phyloP scores from a whole-genome alignment of 1,140 invertebrate species.

The Drosophila setifemur region DNA sequence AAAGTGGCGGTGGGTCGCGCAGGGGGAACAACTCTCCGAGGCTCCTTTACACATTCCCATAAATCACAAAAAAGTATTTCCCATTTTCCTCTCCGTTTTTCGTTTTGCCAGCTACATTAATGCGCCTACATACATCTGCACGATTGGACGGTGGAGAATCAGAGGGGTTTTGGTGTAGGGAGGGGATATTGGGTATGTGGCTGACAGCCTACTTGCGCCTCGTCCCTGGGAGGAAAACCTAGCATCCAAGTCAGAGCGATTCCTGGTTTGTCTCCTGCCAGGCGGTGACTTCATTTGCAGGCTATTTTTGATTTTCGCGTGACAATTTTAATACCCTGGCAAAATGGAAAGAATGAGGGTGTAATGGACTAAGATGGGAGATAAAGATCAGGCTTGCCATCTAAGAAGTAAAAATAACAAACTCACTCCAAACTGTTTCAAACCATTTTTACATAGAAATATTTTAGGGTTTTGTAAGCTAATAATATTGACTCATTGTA shows the following conservation, averaged over 20 bases:
- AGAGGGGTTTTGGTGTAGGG: slow-evolving; percentile 5
- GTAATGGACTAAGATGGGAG: not conserved
- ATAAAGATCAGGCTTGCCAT: not conserved
- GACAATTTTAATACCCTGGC: slow-evolving; percentile 38
- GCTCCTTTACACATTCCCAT: slow-evolving; percentile 68
- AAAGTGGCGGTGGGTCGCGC: not conserved
- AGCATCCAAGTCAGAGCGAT: slow-evolving; percentile 2
- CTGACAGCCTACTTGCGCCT: slow-evolving; percentile 76
- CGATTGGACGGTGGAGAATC: not conserved
- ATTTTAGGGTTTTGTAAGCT: too few relatives aligned
- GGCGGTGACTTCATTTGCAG: slow-evolving; percentile 61
- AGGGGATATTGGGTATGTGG: slow-evolving; percentile 44
- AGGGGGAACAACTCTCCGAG: slow-evolving; percentile 61
- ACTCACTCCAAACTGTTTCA: too few relatives aligned
- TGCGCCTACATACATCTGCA: slow-evolving; percentile 67
- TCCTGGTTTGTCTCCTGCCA: slow-evolving; percentile 59
- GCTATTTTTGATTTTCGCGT: slow-evolving; percentile 73
- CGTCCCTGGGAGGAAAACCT: slow-evolving; percentile 23
- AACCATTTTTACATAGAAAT: too few relatives aligned
- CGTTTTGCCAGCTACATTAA: slow-evolving; percentile 59
- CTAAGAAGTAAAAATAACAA: too few relatives aligned
- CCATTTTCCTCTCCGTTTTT: slow-evolving; percentile 49
- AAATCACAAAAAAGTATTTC: slow-evolving; percentile 79
- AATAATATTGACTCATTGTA: too few relatives aligned
- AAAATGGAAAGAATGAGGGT: not conserved